Evolutionary conservation across 1,140 invertebrate genomes (phyloP).

Genomic region (Sesamia nonagrioides): DNA sequence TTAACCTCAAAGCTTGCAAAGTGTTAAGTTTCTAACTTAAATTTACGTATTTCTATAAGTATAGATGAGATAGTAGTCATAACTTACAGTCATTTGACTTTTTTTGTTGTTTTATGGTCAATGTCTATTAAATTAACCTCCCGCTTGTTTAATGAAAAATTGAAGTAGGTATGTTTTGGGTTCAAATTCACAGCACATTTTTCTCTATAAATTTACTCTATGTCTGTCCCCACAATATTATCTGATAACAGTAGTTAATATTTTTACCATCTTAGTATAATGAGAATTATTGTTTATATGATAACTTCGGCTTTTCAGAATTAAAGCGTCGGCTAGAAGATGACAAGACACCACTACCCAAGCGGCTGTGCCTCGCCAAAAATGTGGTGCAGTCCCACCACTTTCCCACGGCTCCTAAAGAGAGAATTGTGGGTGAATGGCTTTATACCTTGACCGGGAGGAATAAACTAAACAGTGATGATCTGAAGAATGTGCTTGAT

Average conservation of each 20-base stretch:
- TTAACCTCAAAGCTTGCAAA: conserved; percentile 36
- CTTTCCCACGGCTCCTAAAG: conserved; percentile 77
- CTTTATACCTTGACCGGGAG: conserved; percentile 63
- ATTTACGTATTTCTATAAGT: background rate
- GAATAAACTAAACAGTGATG: conserved; percentile 65
- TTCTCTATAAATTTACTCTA: no score
- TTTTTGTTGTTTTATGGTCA: no score
- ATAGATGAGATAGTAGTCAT: no score
- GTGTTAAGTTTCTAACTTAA: background rate
- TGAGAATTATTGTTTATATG: background rate
- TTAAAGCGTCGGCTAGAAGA: conserved; percentile 78
- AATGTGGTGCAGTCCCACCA: conserved; percentile 77
- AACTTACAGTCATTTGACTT: no score
- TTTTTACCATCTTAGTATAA: no score
- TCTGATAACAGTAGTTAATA: no score
- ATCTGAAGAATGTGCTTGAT: conserved; percentile 68
- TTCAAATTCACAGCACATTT: no score
- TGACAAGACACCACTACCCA: conserved; percentile 67
- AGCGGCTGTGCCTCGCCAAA: conserved; percentile 75
- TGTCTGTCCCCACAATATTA: no score
- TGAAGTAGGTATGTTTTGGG: no score
- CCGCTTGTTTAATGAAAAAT: no score
- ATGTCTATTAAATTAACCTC: no score
- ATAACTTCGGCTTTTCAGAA: conserved; percentile 63
- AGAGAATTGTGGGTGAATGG: conserved; percentile 78